Conservation (phyloP, 2,113 vertebrate species). For the Psittacula cyanocephala region DNA sequence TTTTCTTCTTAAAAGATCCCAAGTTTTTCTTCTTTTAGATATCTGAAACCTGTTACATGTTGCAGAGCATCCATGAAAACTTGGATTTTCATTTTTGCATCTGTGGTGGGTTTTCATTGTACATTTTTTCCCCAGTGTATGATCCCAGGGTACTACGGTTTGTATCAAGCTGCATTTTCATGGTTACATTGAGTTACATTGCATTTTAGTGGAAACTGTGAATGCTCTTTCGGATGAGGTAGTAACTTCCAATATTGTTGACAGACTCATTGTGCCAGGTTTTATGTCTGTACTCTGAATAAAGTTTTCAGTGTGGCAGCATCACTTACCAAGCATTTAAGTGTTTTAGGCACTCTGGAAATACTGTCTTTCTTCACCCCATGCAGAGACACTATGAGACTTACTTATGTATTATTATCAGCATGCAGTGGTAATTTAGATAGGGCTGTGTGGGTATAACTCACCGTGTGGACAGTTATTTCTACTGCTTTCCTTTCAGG, state of each 20-base stretch:
- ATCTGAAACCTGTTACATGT: not conserved
- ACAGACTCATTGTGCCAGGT: not conserved
- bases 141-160: not conserved
- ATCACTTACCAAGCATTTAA: not conserved
- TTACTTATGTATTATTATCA: not conserved
- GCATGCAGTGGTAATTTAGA: not conserved
- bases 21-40: not conserved
- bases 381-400: not conserved
- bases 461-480: not conserved
- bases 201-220: not conserved
- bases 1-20: not conserved
- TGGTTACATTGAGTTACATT: not conserved
- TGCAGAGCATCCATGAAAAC: not conserved
- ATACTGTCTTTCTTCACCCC: not conserved
- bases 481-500: not conserved
- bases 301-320: not conserved
- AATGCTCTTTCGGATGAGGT: not conserved
- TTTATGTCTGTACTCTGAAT: not conserved
- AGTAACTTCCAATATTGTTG: not conserved
- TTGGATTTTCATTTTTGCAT: not conserved
- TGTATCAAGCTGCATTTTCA: not conserved
- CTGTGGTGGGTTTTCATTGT: not conserved
- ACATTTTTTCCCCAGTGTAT: not conserved
- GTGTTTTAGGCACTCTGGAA: not conserved
- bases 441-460: not conserved